phyloP scores from a whole-genome alignment of 2,888 invertebrate genomes.

The Latheticus oryzae region DNA sequence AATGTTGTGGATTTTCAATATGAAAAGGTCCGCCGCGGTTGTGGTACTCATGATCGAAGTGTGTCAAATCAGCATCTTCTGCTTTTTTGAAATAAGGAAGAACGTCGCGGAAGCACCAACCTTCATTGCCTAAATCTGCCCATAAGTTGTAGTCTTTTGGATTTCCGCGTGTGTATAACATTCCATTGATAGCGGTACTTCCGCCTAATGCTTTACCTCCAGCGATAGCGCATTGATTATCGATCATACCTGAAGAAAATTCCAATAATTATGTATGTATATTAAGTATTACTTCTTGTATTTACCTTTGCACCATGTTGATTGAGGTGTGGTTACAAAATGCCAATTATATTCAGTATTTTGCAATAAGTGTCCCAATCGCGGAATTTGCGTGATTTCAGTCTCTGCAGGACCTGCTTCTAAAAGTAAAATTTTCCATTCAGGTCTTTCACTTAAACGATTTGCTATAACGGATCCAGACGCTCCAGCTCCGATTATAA shows the following conservation, averaged over 20 bases:
- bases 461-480: slow-evolving; percentile 67
- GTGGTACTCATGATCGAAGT: slow-evolving; percentile 68
- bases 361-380: slow-evolving; percentile 62
- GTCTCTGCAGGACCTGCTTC: slow-evolving; percentile 68
- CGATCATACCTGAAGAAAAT: slow-evolving; percentile 49
- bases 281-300: slow-evolving; percentile 2
- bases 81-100: slow-evolving; percentile 82
- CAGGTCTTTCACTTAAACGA: slow-evolving; percentile 64
- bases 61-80: slow-evolving; percentile 75
- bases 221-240: slow-evolving; percentile 48
- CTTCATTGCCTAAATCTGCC: slow-evolving; percentile 76
- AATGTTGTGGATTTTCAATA: slow-evolving; percentile 62
- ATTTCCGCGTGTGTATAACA: slow-evolving; percentile 81
- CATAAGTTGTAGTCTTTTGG: slow-evolving; percentile 79
- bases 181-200: slow-evolving; percentile 81
- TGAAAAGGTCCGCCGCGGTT: slow-evolving; percentile 68
- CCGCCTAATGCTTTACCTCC: slow-evolving; percentile 84
- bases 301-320: slow-evolving; percentile 66
- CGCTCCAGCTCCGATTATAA: slow-evolving; percentile 66
- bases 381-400: slow-evolving; percentile 65
- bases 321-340: slow-evolving; percentile 69
- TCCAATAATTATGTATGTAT: no score
- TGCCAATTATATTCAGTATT: slow-evolving; percentile 70
- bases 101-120: slow-evolving; percentile 79
- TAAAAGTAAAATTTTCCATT: slow-evolving; percentile 66